Conservation (phyloP, 2,888 invertebrate species). For the Ophioninae sp. region DNA sequence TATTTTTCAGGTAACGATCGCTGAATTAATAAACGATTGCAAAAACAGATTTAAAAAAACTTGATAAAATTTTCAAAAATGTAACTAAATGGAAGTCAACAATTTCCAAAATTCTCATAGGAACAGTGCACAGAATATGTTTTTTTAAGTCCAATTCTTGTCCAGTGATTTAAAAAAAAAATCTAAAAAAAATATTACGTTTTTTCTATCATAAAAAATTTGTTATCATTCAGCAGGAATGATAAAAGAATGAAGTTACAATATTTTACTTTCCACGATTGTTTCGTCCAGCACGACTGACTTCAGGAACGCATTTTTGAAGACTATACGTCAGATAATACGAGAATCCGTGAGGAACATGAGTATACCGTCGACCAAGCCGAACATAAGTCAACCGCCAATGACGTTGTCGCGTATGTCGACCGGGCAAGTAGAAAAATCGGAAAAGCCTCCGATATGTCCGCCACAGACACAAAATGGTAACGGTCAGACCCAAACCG, state of each 20-base stretch:
- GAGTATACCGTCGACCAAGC: constrained; percentile 93
- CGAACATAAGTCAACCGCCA: constrained; percentile 73
- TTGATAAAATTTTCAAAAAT: too few species aligned
- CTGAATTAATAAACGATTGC: too few species aligned
- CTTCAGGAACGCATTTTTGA: constrained; percentile 97
- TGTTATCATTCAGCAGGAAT: background rate
- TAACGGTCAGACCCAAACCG: constrained; percentile 65
- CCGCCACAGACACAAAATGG: constrained; percentile 72
- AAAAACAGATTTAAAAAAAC: too few species aligned
- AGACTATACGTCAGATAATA: constrained; percentile 98
- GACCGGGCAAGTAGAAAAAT: constrained; percentile 77
- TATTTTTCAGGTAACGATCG: too few species aligned
- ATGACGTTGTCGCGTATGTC: constrained; percentile 78
- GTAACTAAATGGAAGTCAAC: too few species aligned
- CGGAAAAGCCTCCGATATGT: constrained; percentile 72
- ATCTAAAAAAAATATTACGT: background rate
- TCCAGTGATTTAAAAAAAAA: background rate
- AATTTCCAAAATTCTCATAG: too few species aligned
- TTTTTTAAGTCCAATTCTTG: background rate
- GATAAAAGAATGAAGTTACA: background rate
- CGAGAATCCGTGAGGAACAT: constrained; percentile 98
- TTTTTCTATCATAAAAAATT: background rate
- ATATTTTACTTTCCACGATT: background rate
- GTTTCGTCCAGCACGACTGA: constrained; percentile 90
- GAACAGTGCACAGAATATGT: background rate